Percentiles rank a stretch among this genome's conserved stretches.
phyloP scores from a whole-genome alignment of 2,888 invertebrate species.

The Nomada fucata region DNA sequence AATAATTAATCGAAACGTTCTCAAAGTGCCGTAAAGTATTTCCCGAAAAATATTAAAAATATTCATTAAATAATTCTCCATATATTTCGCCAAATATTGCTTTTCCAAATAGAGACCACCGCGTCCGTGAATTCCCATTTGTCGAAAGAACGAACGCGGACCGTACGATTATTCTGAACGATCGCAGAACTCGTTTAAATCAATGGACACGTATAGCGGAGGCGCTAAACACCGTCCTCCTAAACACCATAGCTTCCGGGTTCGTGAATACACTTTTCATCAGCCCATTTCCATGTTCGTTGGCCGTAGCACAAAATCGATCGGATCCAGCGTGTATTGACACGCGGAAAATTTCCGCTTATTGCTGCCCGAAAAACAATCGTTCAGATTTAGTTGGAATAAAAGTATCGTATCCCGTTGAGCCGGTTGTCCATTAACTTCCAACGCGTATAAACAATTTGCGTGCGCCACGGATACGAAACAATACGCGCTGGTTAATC shows the following conservation, averaged over 20 bases:
- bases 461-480: constrained; percentile 37
- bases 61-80: no score
- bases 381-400: constrained; percentile 51
- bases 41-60: no score
- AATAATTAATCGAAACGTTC: no score
- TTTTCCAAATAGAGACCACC: not conserved
- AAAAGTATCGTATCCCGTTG: constrained; percentile 37
- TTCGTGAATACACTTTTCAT: not conserved
- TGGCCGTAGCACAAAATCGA: not conserved
- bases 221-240: not conserved
- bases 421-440: constrained; percentile 46
- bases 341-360: constrained; percentile 10
- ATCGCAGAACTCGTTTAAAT: constrained; percentile 6
- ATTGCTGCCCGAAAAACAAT: constrained; percentile 34
- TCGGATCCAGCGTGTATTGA: constrained; percentile 22
- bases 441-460: constrained; percentile 55
- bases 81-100: no score
- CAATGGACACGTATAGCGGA: not conserved
- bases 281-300: not conserved
- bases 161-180: constrained; percentile 1
- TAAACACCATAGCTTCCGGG: not conserved
- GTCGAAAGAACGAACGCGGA: constrained; percentile 8
- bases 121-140: constrained; percentile 3
- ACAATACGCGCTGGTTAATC: constrained; percentile 54
- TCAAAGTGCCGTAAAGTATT: no score